Percentiles rank a stretch among this genome's conserved stretches.
Conservation (phyloP, 2,888 invertebrate genomes). For the Glomeris marginata region DNA sequence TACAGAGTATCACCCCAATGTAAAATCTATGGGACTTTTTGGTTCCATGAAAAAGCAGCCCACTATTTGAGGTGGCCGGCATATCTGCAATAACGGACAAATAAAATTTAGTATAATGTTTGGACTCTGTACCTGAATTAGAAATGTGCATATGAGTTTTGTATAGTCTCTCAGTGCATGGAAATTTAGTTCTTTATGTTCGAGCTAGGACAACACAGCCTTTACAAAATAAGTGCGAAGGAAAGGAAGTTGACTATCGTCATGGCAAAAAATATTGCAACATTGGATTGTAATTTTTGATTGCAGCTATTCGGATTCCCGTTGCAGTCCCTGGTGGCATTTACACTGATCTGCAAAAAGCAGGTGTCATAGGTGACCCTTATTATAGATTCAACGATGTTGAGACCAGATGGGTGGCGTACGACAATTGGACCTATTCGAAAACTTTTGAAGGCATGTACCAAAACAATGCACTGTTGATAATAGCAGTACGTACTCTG, state of each 20-base stretch:
- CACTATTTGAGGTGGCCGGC: too few relatives aligned
- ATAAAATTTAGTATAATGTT: neutral
- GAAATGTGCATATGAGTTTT: neutral
- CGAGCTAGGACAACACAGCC: too few relatives aligned
- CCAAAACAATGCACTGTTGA: neutral
- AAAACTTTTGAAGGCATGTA: slow-evolving; percentile 47
- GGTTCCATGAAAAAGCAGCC: too few relatives aligned
- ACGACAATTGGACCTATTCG: slow-evolving; percentile 61
- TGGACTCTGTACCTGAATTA: neutral
- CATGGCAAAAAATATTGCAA: too few relatives aligned
- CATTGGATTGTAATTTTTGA: neutral
- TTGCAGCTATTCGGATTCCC: slow-evolving; percentile 32
- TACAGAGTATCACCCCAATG: too few relatives aligned
- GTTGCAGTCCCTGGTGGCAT: slow-evolving; percentile 62
- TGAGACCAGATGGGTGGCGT: slow-evolving; percentile 63
- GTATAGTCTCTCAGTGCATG: neutral
- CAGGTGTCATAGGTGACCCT: slow-evolving; percentile 37
- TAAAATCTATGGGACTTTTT: too few relatives aligned
- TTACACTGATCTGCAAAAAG: slow-evolving; percentile 53
- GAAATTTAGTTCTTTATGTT: too few relatives aligned
- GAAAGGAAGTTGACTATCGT: too few relatives aligned
- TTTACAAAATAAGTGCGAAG: too few relatives aligned
- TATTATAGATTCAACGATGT: slow-evolving; percentile 61
- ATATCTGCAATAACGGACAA: too few relatives aligned
- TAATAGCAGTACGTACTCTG: neutral